phyloP scores from a whole-genome alignment of 2,113 vertebrate species.

The Pionites leucogaster region DNA sequence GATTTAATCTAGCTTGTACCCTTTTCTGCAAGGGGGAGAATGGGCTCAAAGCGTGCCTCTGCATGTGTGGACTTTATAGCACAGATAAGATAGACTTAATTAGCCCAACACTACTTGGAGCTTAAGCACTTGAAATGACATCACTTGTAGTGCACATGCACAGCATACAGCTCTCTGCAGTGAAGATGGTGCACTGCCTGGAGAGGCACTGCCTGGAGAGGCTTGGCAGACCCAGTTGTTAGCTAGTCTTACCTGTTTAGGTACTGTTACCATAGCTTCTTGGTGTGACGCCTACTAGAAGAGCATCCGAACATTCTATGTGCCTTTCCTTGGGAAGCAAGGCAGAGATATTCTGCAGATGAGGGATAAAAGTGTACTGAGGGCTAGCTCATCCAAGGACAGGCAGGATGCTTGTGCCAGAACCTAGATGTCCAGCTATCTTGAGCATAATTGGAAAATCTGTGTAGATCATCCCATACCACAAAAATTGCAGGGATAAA shows the following conservation, averaged over 20 bases:
- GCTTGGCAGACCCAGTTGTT: not conserved
- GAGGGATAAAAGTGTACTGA: not conserved
- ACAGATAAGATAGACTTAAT: not conserved
- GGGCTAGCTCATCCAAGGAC: not conserved
- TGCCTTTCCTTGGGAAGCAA: not conserved
- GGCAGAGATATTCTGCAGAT: not conserved
- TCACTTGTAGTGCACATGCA: not conserved
- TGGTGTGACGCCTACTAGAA: not conserved
- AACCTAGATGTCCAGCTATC: not conserved
- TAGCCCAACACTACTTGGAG: not conserved
- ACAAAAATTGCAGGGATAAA: not conserved
- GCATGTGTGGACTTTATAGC: not conserved
- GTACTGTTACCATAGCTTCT: not conserved
- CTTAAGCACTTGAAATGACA: not conserved
- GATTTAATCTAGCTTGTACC: not conserved
- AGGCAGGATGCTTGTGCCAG: not conserved
- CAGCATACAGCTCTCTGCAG: not conserved
- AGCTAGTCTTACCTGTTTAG: not conserved
- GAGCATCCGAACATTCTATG: not conserved
- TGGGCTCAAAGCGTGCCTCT: not conserved
- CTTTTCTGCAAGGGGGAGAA: not conserved
- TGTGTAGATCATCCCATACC: not conserved
- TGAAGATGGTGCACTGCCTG: not conserved
- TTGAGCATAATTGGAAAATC: not conserved
- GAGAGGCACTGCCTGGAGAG: not conserved